phyloP scores from a whole-genome alignment of 2,797 vertebrate species.

The Manis crassicaudata region DNA sequence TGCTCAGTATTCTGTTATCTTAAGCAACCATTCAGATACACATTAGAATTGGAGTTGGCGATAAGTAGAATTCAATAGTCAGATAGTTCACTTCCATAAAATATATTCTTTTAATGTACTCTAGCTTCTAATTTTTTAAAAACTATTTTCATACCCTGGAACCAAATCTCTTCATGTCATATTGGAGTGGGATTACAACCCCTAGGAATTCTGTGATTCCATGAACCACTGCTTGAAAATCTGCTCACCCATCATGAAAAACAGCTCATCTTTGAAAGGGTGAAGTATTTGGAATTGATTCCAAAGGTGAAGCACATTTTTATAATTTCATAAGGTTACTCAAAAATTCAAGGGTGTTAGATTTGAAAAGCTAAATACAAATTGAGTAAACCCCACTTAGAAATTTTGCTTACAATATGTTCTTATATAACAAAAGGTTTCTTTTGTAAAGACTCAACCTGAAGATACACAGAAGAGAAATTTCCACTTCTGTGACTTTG shows the following conservation, averaged over 20 bases:
- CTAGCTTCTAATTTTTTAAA: not conserved
- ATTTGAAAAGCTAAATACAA: slow-evolving; percentile 23
- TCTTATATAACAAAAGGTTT: slow-evolving; percentile 49
- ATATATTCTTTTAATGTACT: not conserved
- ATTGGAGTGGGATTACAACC: not conserved
- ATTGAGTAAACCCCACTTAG: slow-evolving; percentile 40
- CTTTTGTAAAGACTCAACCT: slow-evolving; percentile 25
- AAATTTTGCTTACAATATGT: slow-evolving; percentile 56
- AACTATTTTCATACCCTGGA: not conserved
- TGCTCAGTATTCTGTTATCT: not conserved
- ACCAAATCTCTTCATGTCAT: not conserved
- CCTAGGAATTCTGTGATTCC: slow-evolving; percentile 15
- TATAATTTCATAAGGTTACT: slow-evolving; percentile 57
- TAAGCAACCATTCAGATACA: not conserved
- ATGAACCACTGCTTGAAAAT: not conserved
- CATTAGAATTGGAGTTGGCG: not conserved
- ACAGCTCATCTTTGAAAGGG: slow-evolving; percentile 1
- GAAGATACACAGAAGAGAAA: not conserved
- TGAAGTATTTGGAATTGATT: slow-evolving; percentile 55
- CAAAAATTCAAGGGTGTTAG: slow-evolving; percentile 37
- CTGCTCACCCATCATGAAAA: not conserved
- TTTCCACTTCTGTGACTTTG: slow-evolving; percentile 28
- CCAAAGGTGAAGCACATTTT: slow-evolving; percentile 60
- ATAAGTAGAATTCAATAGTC: not conserved
- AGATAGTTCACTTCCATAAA: not conserved